Evolutionary conservation across 2,797 vertebrate genomes (phyloP).

Genomic region (Coregonus suidteri): DNA sequence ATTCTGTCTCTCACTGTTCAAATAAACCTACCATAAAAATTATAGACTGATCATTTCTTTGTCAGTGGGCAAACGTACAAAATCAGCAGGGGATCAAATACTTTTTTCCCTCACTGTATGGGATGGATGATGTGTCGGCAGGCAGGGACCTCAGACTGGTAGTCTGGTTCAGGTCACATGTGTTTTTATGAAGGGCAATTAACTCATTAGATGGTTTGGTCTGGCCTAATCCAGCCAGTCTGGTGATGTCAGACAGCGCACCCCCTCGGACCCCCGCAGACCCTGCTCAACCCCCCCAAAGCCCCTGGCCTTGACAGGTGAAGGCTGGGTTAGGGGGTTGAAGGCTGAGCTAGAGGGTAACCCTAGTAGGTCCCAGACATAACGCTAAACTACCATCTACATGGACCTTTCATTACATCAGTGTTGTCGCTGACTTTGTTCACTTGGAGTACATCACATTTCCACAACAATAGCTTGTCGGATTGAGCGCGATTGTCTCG

Average conservation of each 20-base stretch:
- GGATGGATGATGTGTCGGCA: neutral
- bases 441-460: conserved; percentile 54
- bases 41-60: too few species aligned
- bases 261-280: conserved; percentile 22
- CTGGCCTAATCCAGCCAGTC: conserved; percentile 59
- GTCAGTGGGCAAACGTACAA: too few species aligned
- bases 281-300: neutral
- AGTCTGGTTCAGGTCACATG: conserved; percentile 40
- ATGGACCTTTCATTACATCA: conserved; percentile 59
- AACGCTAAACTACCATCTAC: conserved; percentile 38
- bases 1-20: too few species aligned
- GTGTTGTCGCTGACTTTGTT: conserved; percentile 67
- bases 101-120: neutral
- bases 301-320: conserved; percentile 62
- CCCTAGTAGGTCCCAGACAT: conserved; percentile 61
- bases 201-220: conserved; percentile 65
- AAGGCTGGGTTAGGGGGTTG: conserved; percentile 37
- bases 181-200: conserved; percentile 66
- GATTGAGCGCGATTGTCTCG: conserved; percentile 60
- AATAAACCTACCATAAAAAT: too few species aligned
- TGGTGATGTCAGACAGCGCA: conserved; percentile 46
- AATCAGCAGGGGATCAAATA: too few species aligned
- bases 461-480: conserved; percentile 68
- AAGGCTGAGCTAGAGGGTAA: conserved; percentile 42
- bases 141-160: conserved; percentile 12